Base-by-base conservation (phyloP, 1,140 invertebrate genomes). In the Macrocentrus cingulum region DNA sequence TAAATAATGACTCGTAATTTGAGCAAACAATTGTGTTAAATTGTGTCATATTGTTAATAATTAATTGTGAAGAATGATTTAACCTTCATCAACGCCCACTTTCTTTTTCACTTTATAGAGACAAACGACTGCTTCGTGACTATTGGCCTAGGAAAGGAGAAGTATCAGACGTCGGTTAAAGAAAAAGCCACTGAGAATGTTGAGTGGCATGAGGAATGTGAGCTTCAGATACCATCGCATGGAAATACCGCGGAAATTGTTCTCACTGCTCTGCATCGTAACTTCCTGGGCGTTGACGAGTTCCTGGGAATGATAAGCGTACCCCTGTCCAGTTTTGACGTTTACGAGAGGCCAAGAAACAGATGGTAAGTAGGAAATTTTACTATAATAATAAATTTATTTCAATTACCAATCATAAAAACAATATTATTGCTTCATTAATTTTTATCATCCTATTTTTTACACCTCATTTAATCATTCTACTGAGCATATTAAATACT, bases 121-220 rank as follows among this genome's bases (percentile, higher is more conserved):
- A 94, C 91, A 66, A 95, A 95, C 84, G 94, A 97, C 82, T 94
- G 91, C 70, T 97, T 95, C 84, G 94, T 96, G 68, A 95, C 92
- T 50, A 97, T 97, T 70, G 90, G 86, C 22, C 81, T 97, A 63
- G 94, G 93, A 18, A 97, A 97, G 81, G 94, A 95, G 74, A 97
- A 95, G 82, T 97, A 92, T 78, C 93, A 95, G 80, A 97, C 95
- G 41, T 96, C 94, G 44, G 87, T 95, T 56, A 95, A 96, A 79
- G 91, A 96, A 76, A 95, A 94, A 81, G 84, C 90, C 13, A 77
- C 82, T 46, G 83, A 87, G 61, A 87, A 87, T 70, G 89, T 93
- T 15, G 92, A 94, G 78, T 97, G 95, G 95, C 87, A 91, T 74
- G 95, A 97, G 80, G 94, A 97, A 84, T 97, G 95, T 80, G 94